Conservation (phyloP, 2,797 vertebrate species). For the Acipenser ruthenus region DNA sequence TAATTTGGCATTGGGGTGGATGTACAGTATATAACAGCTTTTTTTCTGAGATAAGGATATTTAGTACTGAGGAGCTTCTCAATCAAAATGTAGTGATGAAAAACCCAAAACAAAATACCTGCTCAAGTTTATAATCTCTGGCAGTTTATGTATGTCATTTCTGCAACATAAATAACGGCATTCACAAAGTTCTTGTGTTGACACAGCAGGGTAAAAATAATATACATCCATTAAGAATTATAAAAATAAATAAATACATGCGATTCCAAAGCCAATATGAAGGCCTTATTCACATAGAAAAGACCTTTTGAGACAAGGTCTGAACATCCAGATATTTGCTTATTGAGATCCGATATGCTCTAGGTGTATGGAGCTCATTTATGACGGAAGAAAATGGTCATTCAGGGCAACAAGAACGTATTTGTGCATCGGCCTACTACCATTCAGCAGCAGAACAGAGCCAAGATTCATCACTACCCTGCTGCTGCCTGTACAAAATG, state of each 20-base stretch:
- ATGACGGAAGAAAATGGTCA: constrained; percentile 68
- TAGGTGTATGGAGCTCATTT: constrained; percentile 65
- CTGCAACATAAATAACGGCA: constrained; percentile 1
- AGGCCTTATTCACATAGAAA: constrained; percentile 50
- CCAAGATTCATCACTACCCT: constrained; percentile 76
- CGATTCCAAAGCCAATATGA: constrained; percentile 25
- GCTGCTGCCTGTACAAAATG: constrained; percentile 65
- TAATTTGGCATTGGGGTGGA: background rate
- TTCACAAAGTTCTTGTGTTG: constrained; percentile 12
- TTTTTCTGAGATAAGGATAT: background rate
- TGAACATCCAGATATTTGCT: constrained; percentile 51
- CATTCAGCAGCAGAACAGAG: constrained; percentile 77
- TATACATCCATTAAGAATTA: constrained; percentile 9
- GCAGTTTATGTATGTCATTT: background rate
- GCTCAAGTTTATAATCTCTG: background rate
- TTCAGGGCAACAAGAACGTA: constrained; percentile 74
- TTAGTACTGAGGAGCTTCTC: background rate
- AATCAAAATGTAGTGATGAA: background rate
- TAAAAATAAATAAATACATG: background rate
- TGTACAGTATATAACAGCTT: too few relatives aligned
- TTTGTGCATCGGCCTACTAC: constrained; percentile 68
- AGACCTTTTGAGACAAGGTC: constrained; percentile 39
- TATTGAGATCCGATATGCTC: constrained; percentile 43
- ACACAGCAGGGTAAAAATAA: constrained; percentile 14
- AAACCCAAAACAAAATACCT: background rate